phyloP scores from a whole-genome alignment of 2,113 vertebrate species.

The Suricata suricatta region DNA sequence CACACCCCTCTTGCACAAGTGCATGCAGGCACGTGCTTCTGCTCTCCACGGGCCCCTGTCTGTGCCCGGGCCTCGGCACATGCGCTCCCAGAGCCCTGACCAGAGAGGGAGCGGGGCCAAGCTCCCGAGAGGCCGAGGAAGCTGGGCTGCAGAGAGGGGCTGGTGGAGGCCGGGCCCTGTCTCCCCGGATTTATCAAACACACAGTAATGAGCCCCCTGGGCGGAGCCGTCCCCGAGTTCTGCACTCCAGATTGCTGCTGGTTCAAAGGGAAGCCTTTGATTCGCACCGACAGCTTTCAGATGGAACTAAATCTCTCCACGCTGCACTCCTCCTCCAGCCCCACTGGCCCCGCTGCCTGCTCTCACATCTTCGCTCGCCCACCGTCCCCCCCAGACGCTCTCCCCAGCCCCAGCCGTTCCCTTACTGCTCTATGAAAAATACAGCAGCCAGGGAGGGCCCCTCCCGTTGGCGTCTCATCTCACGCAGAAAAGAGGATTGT shows the following conservation, averaged over 20 bases:
- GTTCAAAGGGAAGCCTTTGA: constrained; percentile 85
- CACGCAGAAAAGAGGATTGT: constrained; percentile 46
- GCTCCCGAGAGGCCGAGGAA: background rate
- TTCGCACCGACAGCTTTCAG: constrained; percentile 85
- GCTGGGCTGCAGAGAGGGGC: background rate
- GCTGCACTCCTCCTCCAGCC: constrained; percentile 40
- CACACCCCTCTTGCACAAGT: background rate
- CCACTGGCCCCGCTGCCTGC: constrained; percentile 52
- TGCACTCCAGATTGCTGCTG: constrained; percentile 76
- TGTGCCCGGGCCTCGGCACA: background rate
- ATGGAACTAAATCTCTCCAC: constrained; percentile 85
- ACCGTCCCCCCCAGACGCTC: background rate
- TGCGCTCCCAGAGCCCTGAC: background rate
- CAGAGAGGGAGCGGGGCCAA: background rate
- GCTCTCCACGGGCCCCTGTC: background rate
- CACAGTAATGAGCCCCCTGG: constrained; percentile 81
- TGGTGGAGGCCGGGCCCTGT: constrained; percentile 63
- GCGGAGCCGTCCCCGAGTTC: constrained; percentile 71
- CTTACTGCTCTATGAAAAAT: constrained; percentile 37
- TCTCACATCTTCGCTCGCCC: constrained; percentile 30
- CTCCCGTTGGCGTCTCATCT: background rate
- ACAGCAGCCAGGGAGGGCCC: constrained; percentile 21
- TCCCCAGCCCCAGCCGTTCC: constrained; percentile 13
- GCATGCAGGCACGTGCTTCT: background rate
- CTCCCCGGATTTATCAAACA: constrained; percentile 80